Evolutionary conservation across 2,113 vertebrate species (phyloP).

Genomic region (Psephotus haematonotus): DNA sequence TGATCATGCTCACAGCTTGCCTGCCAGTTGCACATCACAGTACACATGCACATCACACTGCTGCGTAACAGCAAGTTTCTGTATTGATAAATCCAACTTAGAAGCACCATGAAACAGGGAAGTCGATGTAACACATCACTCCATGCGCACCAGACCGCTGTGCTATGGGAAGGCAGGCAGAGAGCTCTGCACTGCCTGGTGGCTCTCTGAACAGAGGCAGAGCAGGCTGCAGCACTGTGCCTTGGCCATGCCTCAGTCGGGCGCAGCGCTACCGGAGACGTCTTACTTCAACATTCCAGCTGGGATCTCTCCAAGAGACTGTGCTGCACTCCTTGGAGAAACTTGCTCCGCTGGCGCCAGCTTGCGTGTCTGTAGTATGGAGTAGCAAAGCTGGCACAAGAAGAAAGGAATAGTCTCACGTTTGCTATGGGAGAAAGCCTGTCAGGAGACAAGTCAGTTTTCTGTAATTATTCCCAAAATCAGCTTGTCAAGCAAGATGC

Average conservation of each 20-base stretch:
- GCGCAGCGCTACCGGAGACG: rapidly evolving
- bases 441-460: background rate
- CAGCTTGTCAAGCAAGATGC: background rate
- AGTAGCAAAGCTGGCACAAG: background rate
- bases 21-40: background rate
- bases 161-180: too few relatives aligned
- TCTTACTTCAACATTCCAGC: background rate
- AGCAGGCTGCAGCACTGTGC: background rate
- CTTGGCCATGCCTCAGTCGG: background rate
- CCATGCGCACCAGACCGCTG: background rate
- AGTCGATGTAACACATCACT: background rate
- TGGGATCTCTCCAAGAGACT: background rate
- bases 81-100: background rate
- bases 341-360: background rate
- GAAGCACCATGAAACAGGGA: background rate
- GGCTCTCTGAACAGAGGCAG: background rate
- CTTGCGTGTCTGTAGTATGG: background rate
- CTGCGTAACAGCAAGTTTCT: background rate
- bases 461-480: background rate
- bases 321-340: rapidly evolving
- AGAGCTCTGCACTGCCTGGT: background rate
- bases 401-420: background rate
- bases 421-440: background rate
- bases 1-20: background rate
- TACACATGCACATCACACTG: too few relatives aligned